Percentiles rank a stretch among this genome's conserved stretches.
Conservation (phyloP, 1,140 invertebrate genomes). For the Drosophila ercepeae region DNA sequence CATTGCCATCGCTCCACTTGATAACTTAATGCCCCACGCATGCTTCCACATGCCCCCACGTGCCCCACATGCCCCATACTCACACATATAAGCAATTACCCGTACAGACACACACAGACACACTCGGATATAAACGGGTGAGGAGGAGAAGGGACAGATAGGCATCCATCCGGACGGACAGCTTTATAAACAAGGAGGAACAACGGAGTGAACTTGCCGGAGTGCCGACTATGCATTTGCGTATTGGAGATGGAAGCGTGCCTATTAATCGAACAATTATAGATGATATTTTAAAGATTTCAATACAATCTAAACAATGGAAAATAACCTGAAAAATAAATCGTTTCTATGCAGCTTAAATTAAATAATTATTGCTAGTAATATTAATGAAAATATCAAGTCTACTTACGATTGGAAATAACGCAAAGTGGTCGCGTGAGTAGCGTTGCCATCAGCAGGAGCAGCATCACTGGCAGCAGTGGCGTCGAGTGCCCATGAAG, state of each 20-base stretch:
- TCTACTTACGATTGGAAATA: slow-evolving; percentile 69
- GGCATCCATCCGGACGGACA: slow-evolving; percentile 18
- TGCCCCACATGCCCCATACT: no score
- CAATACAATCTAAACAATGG: no score
- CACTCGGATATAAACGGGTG: background rate
- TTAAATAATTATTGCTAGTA: no score
- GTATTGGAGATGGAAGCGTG: slow-evolving; percentile 16
- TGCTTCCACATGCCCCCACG: slow-evolving; percentile 57
- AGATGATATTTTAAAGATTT: no score
- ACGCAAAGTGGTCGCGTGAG: slow-evolving; percentile 56
- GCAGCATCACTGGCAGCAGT: slow-evolving; percentile 54
- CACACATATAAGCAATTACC: slow-evolving; percentile 26
- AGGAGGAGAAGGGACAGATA: background rate
- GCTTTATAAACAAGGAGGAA: slow-evolving; percentile 37
- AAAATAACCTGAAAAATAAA: no score
- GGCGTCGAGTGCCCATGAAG: slow-evolving; percentile 43
- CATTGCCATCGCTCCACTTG: slow-evolving; percentile 44
- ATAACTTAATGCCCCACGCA: slow-evolving; percentile 77
- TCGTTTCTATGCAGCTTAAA: no score
- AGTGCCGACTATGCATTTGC: slow-evolving; percentile 37
- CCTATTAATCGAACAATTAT: background rate
- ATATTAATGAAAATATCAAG: no score
- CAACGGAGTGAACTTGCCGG: slow-evolving; percentile 30
- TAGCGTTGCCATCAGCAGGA: slow-evolving; percentile 57
- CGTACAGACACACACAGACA: slow-evolving; percentile 21